phyloP scores from a whole-genome alignment of 2,888 invertebrate species.

The Sympetrum striolatum region DNA sequence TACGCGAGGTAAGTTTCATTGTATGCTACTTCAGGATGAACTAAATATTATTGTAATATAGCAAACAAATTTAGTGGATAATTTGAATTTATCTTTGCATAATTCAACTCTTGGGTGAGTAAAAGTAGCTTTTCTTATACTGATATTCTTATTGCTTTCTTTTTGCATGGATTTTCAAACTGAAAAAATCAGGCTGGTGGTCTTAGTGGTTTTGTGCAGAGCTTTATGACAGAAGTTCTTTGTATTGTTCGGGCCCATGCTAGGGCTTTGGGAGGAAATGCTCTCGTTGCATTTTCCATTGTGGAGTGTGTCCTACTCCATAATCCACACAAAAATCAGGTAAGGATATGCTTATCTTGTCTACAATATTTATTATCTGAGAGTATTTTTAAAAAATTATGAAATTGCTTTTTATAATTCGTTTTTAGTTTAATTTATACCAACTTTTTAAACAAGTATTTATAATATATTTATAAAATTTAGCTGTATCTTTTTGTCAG shows the following conservation, averaged over 20 bases:
- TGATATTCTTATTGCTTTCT: background rate
- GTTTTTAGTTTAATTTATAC: background rate
- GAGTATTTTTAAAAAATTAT: background rate
- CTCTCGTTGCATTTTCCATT: slow-evolving; percentile 92
- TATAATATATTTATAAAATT: too few relatives aligned
- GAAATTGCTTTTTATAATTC: background rate
- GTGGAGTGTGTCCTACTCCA: slow-evolving; percentile 89
- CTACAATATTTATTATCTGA: background rate
- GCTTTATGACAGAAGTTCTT: slow-evolving; percentile 90
- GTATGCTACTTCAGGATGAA: background rate
- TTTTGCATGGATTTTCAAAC: background rate
- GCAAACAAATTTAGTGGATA: background rate
- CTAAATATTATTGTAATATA: background rate
- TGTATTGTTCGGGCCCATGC: slow-evolving; percentile 94
- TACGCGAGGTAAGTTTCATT: slow-evolving; percentile 71
- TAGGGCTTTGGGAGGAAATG: slow-evolving; percentile 91
- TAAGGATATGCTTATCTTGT: slow-evolving; percentile 57
- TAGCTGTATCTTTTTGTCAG: too few relatives aligned
- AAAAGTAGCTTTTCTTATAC: too few relatives aligned
- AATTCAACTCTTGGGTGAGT: background rate
- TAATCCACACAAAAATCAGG: slow-evolving; percentile 97
- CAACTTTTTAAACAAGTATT: too few relatives aligned
- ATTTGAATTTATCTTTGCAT: background rate
- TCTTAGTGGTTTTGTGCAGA: slow-evolving; percentile 91
- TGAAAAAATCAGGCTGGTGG: slow-evolving; percentile 75